A percentile compares a stretch with the other conserved stretches of the same genome.
phyloP scores from a whole-genome alignment of 2,888 invertebrate genomes.

The Pharmacophagus antenor region DNA sequence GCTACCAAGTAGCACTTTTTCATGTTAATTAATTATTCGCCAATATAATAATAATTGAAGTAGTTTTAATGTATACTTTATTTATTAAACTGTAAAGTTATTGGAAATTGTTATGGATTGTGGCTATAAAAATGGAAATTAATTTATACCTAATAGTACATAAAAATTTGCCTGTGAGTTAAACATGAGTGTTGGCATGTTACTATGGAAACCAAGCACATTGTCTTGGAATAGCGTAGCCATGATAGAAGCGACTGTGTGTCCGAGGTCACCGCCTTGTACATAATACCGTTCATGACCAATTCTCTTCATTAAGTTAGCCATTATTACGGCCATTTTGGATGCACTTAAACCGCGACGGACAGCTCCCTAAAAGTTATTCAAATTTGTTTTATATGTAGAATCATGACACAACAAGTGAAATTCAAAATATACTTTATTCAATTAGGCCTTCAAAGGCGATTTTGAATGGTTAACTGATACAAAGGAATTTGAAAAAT shows the following conservation, averaged over 20 bases:
- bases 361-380: slow-evolving; percentile 66
- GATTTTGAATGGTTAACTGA: no score
- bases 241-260: slow-evolving; percentile 79
- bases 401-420: background rate
- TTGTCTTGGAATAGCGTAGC: slow-evolving; percentile 82
- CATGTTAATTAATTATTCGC: no score
- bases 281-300: slow-evolving; percentile 83
- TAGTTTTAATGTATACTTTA: no score
- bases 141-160: slow-evolving; percentile 63
- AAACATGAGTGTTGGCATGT: slow-evolving; percentile 74
- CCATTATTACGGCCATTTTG: slow-evolving; percentile 81
- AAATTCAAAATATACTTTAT: no score
- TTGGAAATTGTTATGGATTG: no score
- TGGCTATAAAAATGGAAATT: background rate
- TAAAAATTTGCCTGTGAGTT: slow-evolving; percentile 43
- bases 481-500: no score
- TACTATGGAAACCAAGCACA: slow-evolving; percentile 80
- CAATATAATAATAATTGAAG: no score
- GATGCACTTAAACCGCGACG: slow-evolving; percentile 81
- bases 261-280: slow-evolving; percentile 89
- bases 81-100: no score
- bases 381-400: background rate
- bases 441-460: no score
- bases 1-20: no score
- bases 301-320: slow-evolving; percentile 85